Evolutionary conservation across 2,113 vertebrate genomes (phyloP).

Genomic region (Gobiocypris rarus): DNA sequence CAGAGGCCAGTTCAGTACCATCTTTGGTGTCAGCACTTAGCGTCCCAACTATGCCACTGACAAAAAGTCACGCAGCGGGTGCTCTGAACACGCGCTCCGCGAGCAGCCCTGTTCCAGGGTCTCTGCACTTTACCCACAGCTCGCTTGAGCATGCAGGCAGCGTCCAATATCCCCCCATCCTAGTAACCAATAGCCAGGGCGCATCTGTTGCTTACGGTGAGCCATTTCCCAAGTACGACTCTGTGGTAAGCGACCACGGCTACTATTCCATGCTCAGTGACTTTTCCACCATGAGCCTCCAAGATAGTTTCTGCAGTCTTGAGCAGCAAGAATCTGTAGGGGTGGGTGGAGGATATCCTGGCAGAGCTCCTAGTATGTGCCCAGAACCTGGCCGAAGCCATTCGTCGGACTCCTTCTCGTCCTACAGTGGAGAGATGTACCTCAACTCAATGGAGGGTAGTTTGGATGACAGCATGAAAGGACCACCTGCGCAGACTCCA

Average conservation of each 20-base stretch:
- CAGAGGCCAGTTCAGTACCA: conserved; percentile 94
- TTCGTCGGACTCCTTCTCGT: conserved; percentile 92
- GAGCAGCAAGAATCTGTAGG: conserved; percentile 73
- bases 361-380: conserved; percentile 80
- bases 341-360: conserved; percentile 47
- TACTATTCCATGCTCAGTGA: conserved; percentile 97
- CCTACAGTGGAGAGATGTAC: conserved; percentile 92
- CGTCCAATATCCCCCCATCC: conserved; percentile 94
- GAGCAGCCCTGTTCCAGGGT: conserved; percentile 96
- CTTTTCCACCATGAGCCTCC: conserved; percentile 94
- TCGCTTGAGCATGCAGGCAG: conserved; percentile 93
- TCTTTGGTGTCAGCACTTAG: conserved; percentile 96
- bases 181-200: conserved; percentile 97
- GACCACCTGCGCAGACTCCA: conserved; percentile 67
- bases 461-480: conserved; percentile 88
- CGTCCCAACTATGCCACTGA: conserved; percentile 91
- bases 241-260: conserved; percentile 89
- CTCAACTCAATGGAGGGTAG: conserved; percentile 88
- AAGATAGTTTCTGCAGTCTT: conserved; percentile 91
- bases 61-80: conserved; percentile 93
- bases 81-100: conserved; percentile 96
- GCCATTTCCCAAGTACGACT: conserved; percentile 94
- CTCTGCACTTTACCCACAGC: conserved; percentile 91
- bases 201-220: conserved; percentile 89
- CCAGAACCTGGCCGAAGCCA: conserved; percentile 91